Evolutionary conservation across 35 echinoderm and acorn worm genomes (phyloP).

Genomic region (Heliocidaris tuberculata): DNA sequence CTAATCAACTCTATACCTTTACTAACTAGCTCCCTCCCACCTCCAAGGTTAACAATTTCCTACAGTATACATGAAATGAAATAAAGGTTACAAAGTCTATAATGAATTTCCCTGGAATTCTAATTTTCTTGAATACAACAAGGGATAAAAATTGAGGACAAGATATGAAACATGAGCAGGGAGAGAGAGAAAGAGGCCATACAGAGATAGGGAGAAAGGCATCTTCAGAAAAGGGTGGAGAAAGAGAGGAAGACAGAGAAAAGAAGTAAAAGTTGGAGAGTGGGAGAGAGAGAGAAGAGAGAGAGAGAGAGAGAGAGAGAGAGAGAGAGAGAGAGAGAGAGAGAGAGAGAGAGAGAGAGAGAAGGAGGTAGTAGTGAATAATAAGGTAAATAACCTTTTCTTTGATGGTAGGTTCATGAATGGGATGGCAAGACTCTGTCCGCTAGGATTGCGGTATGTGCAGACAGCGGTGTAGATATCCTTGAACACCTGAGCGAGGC

Average conservation of each 20-base stretch:
- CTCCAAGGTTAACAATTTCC: no score
- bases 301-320: no score
- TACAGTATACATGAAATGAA: no score
- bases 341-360: background rate
- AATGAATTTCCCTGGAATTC: no score
- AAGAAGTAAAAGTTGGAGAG: background rate
- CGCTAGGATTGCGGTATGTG: constrained; percentile 71
- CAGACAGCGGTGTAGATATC: constrained; percentile 95
- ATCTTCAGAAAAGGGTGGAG: background rate
- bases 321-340: no score
- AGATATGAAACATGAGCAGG: background rate
- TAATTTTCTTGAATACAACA: no score
- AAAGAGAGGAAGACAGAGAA: background rate
- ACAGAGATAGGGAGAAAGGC: background rate
- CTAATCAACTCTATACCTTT: no score
- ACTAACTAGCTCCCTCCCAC: no score
- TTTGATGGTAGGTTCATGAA: constrained; percentile 95
- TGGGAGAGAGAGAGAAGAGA: background rate
- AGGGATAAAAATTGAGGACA: no score
- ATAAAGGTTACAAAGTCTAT: no score
- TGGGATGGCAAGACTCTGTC: constrained; percentile 92
- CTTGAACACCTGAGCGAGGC: constrained; percentile 97
- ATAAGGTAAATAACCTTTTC: constrained; percentile 81
- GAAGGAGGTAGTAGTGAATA: background rate
- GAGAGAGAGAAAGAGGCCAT: no score